Evolutionary conservation across 2,113 vertebrate genomes (phyloP).

Genomic region (Galeopterus variegatus): DNA sequence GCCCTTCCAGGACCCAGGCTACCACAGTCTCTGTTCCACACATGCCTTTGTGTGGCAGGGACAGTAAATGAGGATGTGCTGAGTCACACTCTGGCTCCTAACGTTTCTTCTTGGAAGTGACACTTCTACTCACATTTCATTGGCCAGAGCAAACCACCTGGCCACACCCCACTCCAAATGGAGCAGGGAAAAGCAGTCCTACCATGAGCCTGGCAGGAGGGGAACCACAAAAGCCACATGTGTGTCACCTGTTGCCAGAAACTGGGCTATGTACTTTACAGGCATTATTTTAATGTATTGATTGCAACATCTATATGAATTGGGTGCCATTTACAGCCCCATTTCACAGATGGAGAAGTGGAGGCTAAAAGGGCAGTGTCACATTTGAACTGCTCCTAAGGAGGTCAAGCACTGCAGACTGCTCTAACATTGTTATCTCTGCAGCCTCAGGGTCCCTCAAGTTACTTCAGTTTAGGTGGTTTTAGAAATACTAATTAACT

Average conservation of each 20-base stretch:
- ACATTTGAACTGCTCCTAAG: neutral
- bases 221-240: neutral
- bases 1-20: neutral
- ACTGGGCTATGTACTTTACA: neutral
- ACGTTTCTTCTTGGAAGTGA: neutral
- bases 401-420: neutral
- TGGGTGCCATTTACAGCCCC: neutral
- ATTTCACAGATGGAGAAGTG: neutral
- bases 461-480: conserved; percentile 3
- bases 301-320: neutral
- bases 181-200: neutral
- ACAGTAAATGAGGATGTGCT: neutral
- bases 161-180: neutral
- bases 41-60: neutral
- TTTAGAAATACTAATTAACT: conserved; percentile 67
- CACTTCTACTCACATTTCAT: neutral
- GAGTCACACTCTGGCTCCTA: neutral
- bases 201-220: neutral
- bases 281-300: neutral
- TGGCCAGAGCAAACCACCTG: neutral
- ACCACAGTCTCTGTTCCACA: neutral
- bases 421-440: neutral
- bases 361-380: neutral
- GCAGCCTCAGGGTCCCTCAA: neutral
- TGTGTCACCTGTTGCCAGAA: neutral